Evolutionary conservation across 2,797 vertebrate genomes (phyloP), one percentile per base, ranked within the genome.

Genomic region (Chromobotia macracanthus): DNA sequence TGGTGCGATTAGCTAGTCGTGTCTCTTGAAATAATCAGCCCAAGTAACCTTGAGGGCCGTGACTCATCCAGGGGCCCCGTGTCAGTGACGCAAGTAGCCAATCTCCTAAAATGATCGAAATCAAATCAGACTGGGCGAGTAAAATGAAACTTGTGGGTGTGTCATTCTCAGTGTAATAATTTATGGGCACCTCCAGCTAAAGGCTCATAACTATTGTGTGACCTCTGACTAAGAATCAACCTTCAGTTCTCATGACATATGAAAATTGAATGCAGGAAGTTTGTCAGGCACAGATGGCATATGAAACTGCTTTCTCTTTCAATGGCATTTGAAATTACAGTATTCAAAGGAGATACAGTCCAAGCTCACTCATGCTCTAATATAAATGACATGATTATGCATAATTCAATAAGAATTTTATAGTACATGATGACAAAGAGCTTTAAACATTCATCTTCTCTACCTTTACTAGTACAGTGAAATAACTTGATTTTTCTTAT

Each of bases 31-130:
- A 77, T 70, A 72, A 73, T 80, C 74, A 80, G 73, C 79, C 72
- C 51, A 76, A 85, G 82, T 76, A 83, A 82, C 81, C 81, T 86
- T 85, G 82, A 87, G 75, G 82, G 71, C 75, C 53, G 72, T 88
- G 84, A 87, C 50, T 85, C 83, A 82, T 77, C 60, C 68, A 60
- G 77, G 73, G 82, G 71, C 77, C 79, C 41, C 65, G 83, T 84
- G 70, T 78, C 68, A 35, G 35, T 87, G 86, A 87, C 80, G 72
- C 78, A 87, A 80, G 50, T 75, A 51, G 66, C 68, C 80, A 82
- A 72, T 82, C 71, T 76, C 80, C 66, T 70, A 28, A 82, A 84
- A 83, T 84, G 66, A 83, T 86, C 83, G 60, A 63, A 80, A 80
- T 79, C 55, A 72, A 84, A 86, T 85, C 78, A 75, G 66, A 79